Conservation (phyloP, 2,797 vertebrate species). For the Babyrousa celebensis region DNA sequence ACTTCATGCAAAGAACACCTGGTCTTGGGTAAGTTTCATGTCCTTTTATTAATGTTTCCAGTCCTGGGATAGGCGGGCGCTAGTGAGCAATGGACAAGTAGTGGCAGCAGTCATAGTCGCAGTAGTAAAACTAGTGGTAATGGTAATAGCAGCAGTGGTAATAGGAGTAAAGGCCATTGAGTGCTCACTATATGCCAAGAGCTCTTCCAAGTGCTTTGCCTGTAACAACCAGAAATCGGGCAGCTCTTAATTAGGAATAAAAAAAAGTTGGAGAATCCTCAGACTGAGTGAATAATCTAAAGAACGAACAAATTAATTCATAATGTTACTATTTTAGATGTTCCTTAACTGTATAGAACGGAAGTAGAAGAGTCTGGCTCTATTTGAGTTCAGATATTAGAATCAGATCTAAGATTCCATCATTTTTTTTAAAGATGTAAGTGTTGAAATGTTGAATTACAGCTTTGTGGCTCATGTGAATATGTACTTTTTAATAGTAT, state of each 20-base stretch:
- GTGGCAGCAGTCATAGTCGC: no score
- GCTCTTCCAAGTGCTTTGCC: background rate
- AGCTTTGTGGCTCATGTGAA: constrained; percentile 57
- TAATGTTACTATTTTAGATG: background rate
- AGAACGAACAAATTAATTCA: constrained; percentile 40
- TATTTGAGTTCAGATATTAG: constrained; percentile 31
- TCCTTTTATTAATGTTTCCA: background rate
- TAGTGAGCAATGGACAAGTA: background rate
- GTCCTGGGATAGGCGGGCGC: background rate
- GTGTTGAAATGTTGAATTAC: constrained; percentile 75
- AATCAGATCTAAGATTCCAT: constrained; percentile 53
- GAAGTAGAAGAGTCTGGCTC: constrained; percentile 19
- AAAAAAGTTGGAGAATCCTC: background rate
- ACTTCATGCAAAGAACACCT: background rate
- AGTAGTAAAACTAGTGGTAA: no score
- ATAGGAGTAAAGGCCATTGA: background rate
- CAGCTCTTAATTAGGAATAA: background rate
- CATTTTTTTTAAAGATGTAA: constrained; percentile 56
- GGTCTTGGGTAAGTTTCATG: background rate
- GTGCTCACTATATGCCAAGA: background rate
- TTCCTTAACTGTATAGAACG: constrained; percentile 55
- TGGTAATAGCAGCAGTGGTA: background rate
- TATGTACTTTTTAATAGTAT: constrained; percentile 81
- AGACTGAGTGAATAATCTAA: background rate
- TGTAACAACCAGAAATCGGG: background rate